phyloP scores from a whole-genome alignment of 2,113 vertebrate genomes.

The Phylloscopus trochilus region DNA sequence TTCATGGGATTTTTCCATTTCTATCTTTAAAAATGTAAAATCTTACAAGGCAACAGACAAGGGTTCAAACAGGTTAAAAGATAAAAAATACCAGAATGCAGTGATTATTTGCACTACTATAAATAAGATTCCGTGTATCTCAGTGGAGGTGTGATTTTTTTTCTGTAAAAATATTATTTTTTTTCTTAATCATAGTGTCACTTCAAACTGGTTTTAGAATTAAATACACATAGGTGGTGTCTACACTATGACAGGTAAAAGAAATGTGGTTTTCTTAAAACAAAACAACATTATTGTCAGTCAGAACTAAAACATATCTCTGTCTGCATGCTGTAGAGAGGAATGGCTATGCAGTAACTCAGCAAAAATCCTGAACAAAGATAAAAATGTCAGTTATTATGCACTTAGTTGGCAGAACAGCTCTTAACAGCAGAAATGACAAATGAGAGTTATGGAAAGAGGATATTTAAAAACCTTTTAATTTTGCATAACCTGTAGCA shows the following conservation, averaged over 20 bases:
- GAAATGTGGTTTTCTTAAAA: neutral
- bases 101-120: neutral
- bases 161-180: neutral
- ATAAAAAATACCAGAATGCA: neutral
- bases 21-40: neutral
- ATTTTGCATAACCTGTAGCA: conserved; percentile 28
- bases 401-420: neutral
- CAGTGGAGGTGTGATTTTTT: neutral
- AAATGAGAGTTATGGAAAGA: neutral
- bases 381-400: neutral
- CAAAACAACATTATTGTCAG: neutral
- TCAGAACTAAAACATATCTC: neutral
- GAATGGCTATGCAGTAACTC: neutral
- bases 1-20: neutral
- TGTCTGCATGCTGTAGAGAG: neutral
- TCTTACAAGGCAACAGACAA: neutral
- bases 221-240: neutral
- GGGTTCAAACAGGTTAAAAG: neutral
- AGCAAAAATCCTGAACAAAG: neutral
- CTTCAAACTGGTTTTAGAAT: neutral
- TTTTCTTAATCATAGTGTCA: neutral
- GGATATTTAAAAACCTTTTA: neutral
- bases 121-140: neutral
- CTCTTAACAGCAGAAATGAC: neutral
- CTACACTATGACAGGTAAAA: neutral